Evolutionary conservation across 2,113 vertebrate species (phyloP), one percentile per base, ranked within the genome.

Genomic region (Coptodon rendalli): DNA sequence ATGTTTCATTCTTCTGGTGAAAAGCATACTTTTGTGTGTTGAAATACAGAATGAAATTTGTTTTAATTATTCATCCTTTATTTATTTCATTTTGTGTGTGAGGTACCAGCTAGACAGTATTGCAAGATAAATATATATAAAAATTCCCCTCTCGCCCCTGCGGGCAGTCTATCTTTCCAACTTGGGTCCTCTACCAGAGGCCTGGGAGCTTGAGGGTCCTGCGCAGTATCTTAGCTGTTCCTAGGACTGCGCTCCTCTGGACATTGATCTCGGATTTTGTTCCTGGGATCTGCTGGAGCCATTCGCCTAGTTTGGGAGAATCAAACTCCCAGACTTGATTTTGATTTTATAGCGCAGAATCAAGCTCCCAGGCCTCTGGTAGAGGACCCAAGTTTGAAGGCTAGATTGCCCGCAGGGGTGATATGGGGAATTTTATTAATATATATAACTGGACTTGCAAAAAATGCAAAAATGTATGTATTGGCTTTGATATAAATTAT

Each of bases 21-120:
- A 54, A 87, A 40, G 52, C 66, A 53, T 50, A 66, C 76, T 71
- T 88, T 83, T 87, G 36, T 68, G 78, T 82, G 45, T 76, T 36
- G 16, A 10, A 88, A 80, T 16, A 29, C 76, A 82, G 7, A 61
- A 22, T 76, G 24, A 79, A 9, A 71, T 82, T 89, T 88, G 38
- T 45, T 73, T 73, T 45, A 45, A 73, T 83, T 89, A 90, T 87
- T 86, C 53, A 38, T 9, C 38, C 17, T 79, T 84, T 19, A 48
- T 66, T 29, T 29, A 59, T 81, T 12, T 59, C 31, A 24, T 87
- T 63, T 61, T 2, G 3, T 13, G 36, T 19, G 12, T 24, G n/a
- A 61, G 3, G 29, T 12, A 3, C 12, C n/a, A 78, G 10, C 9
- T 48, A 54, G 5, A 22, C 53, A 78, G 1, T 19, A 7, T n/a